Evolutionary conservation across 2,797 vertebrate genomes (phyloP), one percentile per base, ranked within the genome.

Genomic region (Naso thynnoides): DNA sequence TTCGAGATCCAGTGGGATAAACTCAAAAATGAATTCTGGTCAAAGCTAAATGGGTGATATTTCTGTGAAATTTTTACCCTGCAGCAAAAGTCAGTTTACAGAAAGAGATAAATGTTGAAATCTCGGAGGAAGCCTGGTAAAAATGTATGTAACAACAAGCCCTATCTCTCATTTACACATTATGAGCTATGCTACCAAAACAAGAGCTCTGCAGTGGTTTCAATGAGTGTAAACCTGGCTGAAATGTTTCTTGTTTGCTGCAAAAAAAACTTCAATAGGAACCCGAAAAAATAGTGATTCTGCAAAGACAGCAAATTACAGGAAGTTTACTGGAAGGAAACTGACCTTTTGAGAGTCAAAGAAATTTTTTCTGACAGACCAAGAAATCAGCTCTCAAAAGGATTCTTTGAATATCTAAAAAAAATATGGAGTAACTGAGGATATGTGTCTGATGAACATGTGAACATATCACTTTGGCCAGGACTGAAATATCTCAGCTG

Each of bases 161-260:
- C 8, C 23, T 7, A 23, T 31, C n/a, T 15, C 33, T 36, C n/a
- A 11, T 11, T 11, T 9, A 27, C 21, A n/a, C 0, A 31, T 53
- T 24, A 56, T 31, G 14, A 3, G 55, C 59, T 42, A n/a, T 39
- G 21, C 15, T 36, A 24, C 33, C 33, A 36, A 9, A 2, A 9
- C 33, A 19, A 11, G 31, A 7, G 9, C 26, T 36, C 26, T 48
- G 42, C 10, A 19, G 2, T 31, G 31, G 8, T 0, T 21, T 3
- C 1, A 27, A 26, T 23, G 49, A 23, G 44, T 53, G 21, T 53
- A 44, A 36, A 11, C 33, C 7, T 56, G 33, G 65, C 1, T 24
- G 10, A 50, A 72, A 56, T 61, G 21, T 49, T 53, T 24, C 49
- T 49, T 44, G 63, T 24, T 50, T 27, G 41, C 21, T 19, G 38